Conservation (phyloP, 2,888 invertebrate genomes). For the Tinea semifulvella region DNA sequence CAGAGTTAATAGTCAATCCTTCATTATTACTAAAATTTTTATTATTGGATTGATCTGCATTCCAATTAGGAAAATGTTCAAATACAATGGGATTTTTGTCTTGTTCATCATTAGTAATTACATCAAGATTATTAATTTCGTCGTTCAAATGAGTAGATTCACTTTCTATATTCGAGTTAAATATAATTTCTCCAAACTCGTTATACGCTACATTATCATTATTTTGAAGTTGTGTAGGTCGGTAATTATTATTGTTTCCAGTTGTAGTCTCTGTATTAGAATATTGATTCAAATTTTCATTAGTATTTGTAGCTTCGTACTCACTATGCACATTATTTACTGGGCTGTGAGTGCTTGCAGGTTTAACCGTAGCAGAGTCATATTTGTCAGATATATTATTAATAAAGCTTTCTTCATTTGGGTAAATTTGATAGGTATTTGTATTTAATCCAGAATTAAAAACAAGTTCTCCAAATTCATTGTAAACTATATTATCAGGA, state of each 20-base stretch:
- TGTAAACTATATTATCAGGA: constrained; percentile 2
- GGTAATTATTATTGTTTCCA: background rate
- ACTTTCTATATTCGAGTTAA: too few relatives aligned
- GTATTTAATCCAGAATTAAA: background rate
- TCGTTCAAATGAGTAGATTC: background rate
- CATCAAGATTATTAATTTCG: background rate
- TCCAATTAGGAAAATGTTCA: background rate
- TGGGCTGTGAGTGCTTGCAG: background rate
- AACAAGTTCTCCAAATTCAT: constrained; percentile 8
- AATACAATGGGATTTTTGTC: background rate
- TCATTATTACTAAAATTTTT: too few relatives aligned
- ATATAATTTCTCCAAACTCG: background rate
- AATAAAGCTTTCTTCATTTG: background rate
- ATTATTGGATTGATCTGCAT: too few relatives aligned
- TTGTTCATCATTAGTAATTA: background rate
- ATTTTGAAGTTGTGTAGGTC: background rate
- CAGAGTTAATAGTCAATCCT: too few relatives aligned
- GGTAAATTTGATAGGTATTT: background rate
- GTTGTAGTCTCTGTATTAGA: background rate
- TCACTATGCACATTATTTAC: background rate
- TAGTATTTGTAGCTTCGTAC: background rate
- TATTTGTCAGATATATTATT: background rate
- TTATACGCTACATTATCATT: background rate
- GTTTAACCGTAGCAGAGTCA: background rate
- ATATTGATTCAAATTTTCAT: background rate